Evolutionary conservation across 2,888 invertebrate genomes (phyloP).

Genomic region (Ophion ellenae): DNA sequence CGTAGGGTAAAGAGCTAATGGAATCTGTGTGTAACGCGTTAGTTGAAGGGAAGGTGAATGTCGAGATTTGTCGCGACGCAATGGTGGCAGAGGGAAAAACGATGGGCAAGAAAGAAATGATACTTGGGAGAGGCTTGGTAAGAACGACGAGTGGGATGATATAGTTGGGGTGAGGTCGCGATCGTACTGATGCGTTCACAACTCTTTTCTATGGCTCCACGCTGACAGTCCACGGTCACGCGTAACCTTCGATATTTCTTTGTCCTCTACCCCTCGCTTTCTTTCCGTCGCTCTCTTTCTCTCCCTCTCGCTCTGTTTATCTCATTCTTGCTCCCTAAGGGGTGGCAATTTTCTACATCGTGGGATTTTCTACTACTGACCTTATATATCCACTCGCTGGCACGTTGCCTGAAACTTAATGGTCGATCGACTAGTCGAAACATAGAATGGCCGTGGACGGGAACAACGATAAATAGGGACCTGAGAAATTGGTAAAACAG

Average conservation of each 20-base stretch:
- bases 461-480: slow-evolving; percentile 46
- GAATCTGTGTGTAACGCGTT: not conserved
- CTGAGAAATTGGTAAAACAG: slow-evolving; percentile 34
- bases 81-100: slow-evolving; percentile 8
- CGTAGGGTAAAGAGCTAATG: slow-evolving; percentile 21
- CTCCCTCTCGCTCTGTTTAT: slow-evolving; percentile 14
- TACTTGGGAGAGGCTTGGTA: slow-evolving; percentile 57
- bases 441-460: slow-evolving; percentile 79
- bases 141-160: slow-evolving; percentile 53
- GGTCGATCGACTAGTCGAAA: slow-evolving; percentile 78
- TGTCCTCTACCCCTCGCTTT: slow-evolving; percentile 10
- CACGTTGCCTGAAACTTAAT: slow-evolving; percentile 77
- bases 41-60: slow-evolving; percentile 30
- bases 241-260: slow-evolving; percentile 51
- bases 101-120: slow-evolving; percentile 13
- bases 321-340: slow-evolving; percentile 11
- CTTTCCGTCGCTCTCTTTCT: slow-evolving; percentile 11
- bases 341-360: slow-evolving; percentile 26
- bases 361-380: slow-evolving; percentile 73
- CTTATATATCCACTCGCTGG: slow-evolving; percentile 81
- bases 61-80: slow-evolving; percentile 32
- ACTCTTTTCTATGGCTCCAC: slow-evolving; percentile 70
- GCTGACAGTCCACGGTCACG: slow-evolving; percentile 66
- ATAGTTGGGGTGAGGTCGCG: slow-evolving; percentile 61
- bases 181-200: slow-evolving; percentile 55